Conservation (phyloP, 1,140 invertebrate genomes). For the Megalopta genalis region DNA sequence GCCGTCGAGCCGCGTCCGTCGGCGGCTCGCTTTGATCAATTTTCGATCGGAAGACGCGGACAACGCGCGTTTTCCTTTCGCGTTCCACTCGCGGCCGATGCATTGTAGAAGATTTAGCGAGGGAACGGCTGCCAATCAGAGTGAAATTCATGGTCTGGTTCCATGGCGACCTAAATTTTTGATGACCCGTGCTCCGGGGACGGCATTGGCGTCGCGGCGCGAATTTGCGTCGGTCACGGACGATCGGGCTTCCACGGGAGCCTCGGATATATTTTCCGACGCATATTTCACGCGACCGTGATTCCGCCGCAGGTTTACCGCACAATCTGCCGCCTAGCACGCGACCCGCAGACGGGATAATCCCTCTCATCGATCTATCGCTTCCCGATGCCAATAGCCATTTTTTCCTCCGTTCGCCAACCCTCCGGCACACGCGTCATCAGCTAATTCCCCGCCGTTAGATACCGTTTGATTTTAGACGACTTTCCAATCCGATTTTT, state of each 20-base stretch:
- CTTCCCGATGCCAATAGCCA: no score
- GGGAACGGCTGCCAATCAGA: background rate
- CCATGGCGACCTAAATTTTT: background rate
- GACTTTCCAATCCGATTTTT: no score
- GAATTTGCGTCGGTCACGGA: slow-evolving; percentile 1
- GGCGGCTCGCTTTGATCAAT: background rate
- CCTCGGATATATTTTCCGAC: background rate
- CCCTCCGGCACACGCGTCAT: no score
- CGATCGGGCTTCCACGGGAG: background rate
- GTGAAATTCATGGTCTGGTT: background rate
- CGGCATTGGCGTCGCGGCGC: background rate
- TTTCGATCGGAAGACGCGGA: background rate
- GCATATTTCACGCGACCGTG: no score
- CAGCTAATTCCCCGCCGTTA: no score
- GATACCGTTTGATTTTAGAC: no score
- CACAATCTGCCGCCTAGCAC: no score
- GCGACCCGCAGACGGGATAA: no score
- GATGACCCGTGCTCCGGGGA: background rate
- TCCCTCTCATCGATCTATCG: no score
- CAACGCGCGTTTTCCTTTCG: background rate
- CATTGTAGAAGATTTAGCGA: background rate
- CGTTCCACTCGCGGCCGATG: background rate
- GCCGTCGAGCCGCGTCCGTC: background rate
- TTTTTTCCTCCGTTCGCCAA: no score
- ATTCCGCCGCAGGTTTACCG: no score